A percentile compares a stretch with the other conserved stretches of the same genome.
These are phyloP conservation scores for Tapirus terrestris DNA, from an alignment of 2,113 vertebrate species.

Conservation along the genomic window DNA sequence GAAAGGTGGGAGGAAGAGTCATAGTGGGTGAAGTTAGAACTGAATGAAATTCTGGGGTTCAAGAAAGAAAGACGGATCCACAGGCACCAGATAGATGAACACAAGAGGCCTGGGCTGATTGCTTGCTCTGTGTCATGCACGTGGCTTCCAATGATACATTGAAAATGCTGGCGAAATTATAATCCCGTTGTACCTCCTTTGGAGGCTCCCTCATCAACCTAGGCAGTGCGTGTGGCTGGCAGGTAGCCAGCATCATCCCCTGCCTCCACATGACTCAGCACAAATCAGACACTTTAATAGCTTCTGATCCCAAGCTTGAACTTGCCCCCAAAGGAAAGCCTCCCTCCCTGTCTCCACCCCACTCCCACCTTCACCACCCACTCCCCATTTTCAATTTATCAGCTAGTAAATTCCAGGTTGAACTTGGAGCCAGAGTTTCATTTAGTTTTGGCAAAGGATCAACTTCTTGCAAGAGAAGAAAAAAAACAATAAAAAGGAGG, in stretches of 20 bases:
- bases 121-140: not conserved
- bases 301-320: constrained; percentile 64
- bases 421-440: constrained; percentile 68
- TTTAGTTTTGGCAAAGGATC: constrained; percentile 70
- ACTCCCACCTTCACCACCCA: not conserved
- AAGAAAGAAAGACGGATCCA: not conserved
- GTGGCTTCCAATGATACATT: constrained; percentile 55
- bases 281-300: constrained; percentile 72
- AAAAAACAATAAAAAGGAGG: not conserved
- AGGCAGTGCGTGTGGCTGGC: constrained; percentile 58
- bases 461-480: constrained; percentile 73
- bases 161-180: constrained; percentile 67
- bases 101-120: not conserved
- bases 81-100: not conserved
- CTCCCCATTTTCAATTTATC: constrained; percentile 66
- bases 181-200: constrained; percentile 49
- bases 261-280: constrained; percentile 72
- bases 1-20: not conserved
- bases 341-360: not conserved
- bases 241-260: constrained; percentile 45
- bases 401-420: constrained; percentile 77
- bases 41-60: not conserved
- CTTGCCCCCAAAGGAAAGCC: constrained; percentile 59
- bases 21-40: not conserved
- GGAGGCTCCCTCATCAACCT: constrained; percentile 63